Evolutionary conservation across 2,888 invertebrate genomes (phyloP), one percentile per base, ranked within the genome.

Genomic region (Mythimna pallens): DNA sequence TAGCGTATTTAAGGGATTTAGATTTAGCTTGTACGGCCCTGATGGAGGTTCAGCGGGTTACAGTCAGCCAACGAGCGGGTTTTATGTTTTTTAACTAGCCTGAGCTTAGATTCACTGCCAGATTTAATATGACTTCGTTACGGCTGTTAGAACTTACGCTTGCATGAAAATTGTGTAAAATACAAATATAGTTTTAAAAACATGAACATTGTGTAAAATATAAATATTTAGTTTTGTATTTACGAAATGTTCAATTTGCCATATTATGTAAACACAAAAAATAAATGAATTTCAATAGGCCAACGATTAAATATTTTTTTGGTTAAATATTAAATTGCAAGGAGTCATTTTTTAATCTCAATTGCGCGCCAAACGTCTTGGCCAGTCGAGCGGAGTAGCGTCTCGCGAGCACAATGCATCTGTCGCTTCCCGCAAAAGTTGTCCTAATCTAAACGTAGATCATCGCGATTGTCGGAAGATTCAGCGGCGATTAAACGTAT

Each of bases 1-100:
- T 90, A 91, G 90, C 92, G 93, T 93, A 94, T 94, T 95, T 93
- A 93, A 92, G 90, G 94, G 95, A 95, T 95, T 94, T 93, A 92
- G 92, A 92, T 92, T 92, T 92, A 94, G 93, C 93, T 91, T 94
- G 93, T 93, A 91, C 89, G 90, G 87, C 90, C 89, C 90, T 95
- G 94, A 95, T 92, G 93, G 93, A 93, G 95, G 95, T 94, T 91
- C 91, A 91, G 86, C 88, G 90, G 89, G 90, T 87, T 88, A 89
- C 88, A 91, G 87, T 86, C 87, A 89, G 87, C 87, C 86, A 88
- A 85, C 84, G 89, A 87, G 83, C 84, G 83, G 87, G 84, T 87
- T 89, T 89, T 90, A 87, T 88, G 88, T 89, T 89, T 92, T 89
- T 88, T 82, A 89, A 90, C 86, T 86, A 86, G 83, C 83, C 86